Percentiles rank a stretch among this genome's conserved stretches.
Conservation (phyloP, 2,113 vertebrate species). For the Erythrocercus mccallii region DNA sequence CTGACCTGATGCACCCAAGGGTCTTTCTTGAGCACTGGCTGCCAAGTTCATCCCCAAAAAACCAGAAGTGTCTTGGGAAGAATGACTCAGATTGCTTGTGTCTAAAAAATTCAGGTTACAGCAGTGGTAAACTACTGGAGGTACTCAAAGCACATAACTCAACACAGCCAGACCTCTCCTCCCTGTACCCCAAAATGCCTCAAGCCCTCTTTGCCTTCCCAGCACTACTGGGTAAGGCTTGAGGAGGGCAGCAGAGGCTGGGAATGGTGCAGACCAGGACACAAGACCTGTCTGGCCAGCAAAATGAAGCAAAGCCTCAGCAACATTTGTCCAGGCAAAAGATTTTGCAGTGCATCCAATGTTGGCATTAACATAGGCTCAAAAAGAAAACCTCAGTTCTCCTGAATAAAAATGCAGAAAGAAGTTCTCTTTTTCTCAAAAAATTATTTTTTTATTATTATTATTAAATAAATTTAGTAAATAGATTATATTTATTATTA, state of each 20-base stretch:
- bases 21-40: not conserved
- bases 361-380: too few species aligned
- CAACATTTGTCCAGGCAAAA: not conserved
- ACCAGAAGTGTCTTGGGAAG: not conserved
- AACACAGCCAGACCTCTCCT: not conserved
- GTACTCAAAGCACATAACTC: accelerated
- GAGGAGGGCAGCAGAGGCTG: not conserved
- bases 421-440: not conserved
- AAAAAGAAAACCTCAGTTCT: not conserved
- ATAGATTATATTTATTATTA: too few species aligned
- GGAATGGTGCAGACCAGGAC: not conserved
- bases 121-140: not conserved
- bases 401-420: not conserved
- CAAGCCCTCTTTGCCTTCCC: not conserved
- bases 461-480: too few species aligned
- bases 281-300: not conserved
- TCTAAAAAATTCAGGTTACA: not conserved
- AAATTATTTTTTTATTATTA: too few species aligned
- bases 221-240: not conserved
- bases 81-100: not conserved
- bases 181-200: not conserved
- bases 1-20: not conserved
- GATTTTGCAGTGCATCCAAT: too few species aligned
- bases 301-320: not conserved
- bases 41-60: not conserved